Conservation (phyloP, 2,888 invertebrate species). For the Thecocarcelia acutangulata region DNA sequence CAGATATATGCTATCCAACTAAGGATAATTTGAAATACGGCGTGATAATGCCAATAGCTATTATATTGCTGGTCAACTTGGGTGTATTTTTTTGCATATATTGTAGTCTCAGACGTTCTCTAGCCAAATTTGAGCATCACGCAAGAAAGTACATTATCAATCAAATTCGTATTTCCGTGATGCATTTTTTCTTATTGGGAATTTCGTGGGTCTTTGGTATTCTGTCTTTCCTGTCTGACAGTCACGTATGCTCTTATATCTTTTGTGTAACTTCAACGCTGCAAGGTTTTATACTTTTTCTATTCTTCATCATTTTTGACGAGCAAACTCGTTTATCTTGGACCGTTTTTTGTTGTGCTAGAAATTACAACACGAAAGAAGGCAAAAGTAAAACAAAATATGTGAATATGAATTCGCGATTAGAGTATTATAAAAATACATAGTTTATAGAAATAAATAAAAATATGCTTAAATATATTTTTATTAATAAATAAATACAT, state of each 20-base stretch:
- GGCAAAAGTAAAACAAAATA: not conserved
- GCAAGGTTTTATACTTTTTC: conserved; percentile 85
- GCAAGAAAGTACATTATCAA: conserved; percentile 76
- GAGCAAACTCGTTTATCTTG: conserved; percentile 83
- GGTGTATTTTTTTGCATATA: conserved; percentile 83
- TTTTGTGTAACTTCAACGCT: conserved; percentile 85
- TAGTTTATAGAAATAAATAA: not conserved
- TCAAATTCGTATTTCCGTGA: conserved; percentile 83
- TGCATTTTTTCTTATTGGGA: conserved; percentile 84
- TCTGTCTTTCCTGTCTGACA: conserved; percentile 82
- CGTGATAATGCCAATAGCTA: conserved; percentile 83
- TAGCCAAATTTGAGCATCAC: conserved; percentile 77
- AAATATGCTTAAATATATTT: too few relatives aligned
- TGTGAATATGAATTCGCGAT: not conserved
- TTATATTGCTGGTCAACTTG: conserved; percentile 83
- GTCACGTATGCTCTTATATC: conserved; percentile 83
- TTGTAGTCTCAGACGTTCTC: conserved; percentile 78
- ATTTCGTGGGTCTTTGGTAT: conserved; percentile 85
- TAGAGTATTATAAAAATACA: not conserved
- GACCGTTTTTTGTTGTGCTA: conserved; percentile 71
- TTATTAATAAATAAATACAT: too few relatives aligned
- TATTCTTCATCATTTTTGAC: conserved; percentile 84
- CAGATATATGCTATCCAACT: conserved; percentile 84
- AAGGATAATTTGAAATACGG: conserved; percentile 82
- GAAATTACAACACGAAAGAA: conserved; percentile 33